Conservation (phyloP, 1,140 invertebrate species). For the Heliconius melpomene region DNA sequence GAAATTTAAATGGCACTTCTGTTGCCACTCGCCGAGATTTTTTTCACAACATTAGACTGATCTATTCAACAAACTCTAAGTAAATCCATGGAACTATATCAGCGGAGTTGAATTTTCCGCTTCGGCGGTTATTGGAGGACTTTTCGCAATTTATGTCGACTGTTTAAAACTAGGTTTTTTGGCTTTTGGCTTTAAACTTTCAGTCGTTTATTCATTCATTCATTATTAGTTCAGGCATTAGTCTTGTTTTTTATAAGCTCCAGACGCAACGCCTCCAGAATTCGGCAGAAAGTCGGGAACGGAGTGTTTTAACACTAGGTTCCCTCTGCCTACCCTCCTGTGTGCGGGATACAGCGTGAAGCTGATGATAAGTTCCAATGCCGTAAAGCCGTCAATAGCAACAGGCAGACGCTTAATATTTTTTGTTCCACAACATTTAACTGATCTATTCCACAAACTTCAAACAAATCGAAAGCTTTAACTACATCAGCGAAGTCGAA, state of each 20-base stretch:
- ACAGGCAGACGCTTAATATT: background rate
- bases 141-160: constrained; percentile 26
- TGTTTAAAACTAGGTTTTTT: constrained; percentile 18
- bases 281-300: no score
- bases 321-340: background rate
- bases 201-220: background rate
- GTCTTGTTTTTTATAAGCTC: background rate
- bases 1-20: constrained; percentile 1
- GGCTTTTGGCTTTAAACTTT: background rate
- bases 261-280: no score
- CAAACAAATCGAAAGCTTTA: constrained; percentile 27
- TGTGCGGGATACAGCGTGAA: background rate
- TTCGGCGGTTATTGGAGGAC: constrained; percentile 26
- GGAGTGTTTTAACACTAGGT: no score
- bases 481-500: constrained; percentile 34
- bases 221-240: background rate
- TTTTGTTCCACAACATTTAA: constrained; percentile 8
- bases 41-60: constrained; percentile 27
- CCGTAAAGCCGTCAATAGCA: background rate
- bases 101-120: constrained; percentile 28
- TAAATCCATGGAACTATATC: constrained; percentile 29
- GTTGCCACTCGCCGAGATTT: constrained; percentile 2
- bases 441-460: constrained; percentile 7
- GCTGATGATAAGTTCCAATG: background rate
- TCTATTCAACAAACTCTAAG: constrained; percentile 27